phyloP scores from a whole-genome alignment of 2,113 vertebrate genomes.

The Marcusenius ussheri region DNA sequence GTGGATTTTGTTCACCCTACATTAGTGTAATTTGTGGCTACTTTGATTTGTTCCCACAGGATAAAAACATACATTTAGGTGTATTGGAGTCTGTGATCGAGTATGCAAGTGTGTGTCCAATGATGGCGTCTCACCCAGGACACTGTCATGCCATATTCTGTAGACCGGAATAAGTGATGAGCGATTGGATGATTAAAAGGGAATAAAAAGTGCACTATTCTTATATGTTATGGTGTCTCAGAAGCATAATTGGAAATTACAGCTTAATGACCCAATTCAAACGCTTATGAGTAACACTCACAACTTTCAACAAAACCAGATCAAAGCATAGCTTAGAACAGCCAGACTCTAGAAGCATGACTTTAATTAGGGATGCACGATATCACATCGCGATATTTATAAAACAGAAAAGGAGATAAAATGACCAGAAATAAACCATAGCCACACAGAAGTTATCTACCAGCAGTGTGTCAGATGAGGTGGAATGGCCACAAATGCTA shows the following conservation, averaged over 20 bases:
- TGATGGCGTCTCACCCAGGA: neutral
- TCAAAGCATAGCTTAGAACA: neutral
- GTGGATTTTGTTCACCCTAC: neutral
- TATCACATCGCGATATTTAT: neutral
- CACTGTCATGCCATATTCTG: neutral
- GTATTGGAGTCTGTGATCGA: neutral
- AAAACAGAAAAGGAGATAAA: neutral
- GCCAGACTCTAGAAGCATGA: neutral
- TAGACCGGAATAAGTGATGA: neutral
- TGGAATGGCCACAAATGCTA: neutral
- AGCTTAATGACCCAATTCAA: neutral
- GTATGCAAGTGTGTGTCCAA: neutral
- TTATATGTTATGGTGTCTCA: neutral
- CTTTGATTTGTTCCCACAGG: neutral
- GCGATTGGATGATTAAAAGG: neutral
- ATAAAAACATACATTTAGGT: neutral
- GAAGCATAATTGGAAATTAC: neutral
- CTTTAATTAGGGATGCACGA: neutral
- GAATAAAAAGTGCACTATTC: neutral
- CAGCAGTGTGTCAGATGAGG: neutral
- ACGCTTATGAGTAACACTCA: neutral
- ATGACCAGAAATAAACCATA: neutral
- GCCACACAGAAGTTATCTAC: neutral
- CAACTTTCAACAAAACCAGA: neutral
- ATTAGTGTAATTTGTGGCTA: neutral